Conservation (phyloP, 2,113 vertebrate genomes). For the human (Homo sapiens) region GRCh38 chr11:78852001-78852500, state of each 20-base stretch:
- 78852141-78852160: not conserved
- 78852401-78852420: not conserved
- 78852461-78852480: too few relatives aligned
- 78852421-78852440: too few relatives aligned
- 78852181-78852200: not conserved
- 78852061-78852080: fast-evolving
- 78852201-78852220: fast-evolving
- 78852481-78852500: too few relatives aligned
- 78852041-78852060: fast-evolving
- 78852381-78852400: not conserved
- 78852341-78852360: not conserved
- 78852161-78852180: not conserved
- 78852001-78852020: fast-evolving
- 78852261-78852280: not conserved
- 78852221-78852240: not conserved
- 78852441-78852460: too few relatives aligned
- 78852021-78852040: fast-evolving
- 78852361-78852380: not conserved
- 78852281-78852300: fast-evolving
- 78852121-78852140: not conserved
- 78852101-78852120: not conserved
- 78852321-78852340: not conserved
- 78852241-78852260: not conserved
- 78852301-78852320: not conserved
- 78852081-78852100: not conserved